Conservation (phyloP, 2,797 vertebrate genomes). For the Rhincodon typus region DNA sequence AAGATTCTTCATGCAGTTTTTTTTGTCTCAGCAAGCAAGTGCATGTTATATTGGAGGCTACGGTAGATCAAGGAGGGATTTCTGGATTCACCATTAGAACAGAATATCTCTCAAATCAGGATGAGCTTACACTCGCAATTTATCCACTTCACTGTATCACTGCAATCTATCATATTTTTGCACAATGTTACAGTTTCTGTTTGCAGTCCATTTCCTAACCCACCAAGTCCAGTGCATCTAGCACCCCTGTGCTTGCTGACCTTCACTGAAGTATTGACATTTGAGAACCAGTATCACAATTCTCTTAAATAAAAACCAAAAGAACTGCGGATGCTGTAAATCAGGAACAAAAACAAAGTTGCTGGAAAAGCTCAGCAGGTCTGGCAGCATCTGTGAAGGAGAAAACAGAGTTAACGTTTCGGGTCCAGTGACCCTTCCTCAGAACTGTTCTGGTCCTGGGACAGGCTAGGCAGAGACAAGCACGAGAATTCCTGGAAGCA, state of each 20-base stretch:
- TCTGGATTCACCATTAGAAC: not conserved
- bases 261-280: no score
- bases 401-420: no score
- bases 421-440: no score
- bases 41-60: not conserved
- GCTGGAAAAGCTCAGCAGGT: no score
- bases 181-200: no score
- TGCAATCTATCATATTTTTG: not conserved
- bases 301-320: no score
- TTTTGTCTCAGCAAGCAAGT: not conserved
- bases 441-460: no score
- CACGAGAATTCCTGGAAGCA: not conserved
- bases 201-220: not conserved
- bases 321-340: no score
- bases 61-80: not conserved
- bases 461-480: no score
- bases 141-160: not conserved
- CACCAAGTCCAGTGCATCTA: not conserved
- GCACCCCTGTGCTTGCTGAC: not conserved
- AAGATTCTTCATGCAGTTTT: not conserved
- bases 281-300: no score
- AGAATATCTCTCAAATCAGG: not conserved
- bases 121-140: not conserved
- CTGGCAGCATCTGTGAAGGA: not conserved
- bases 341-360: no score